These are phyloP conservation scores for Drosophila fuyamai DNA, from an alignment of 1,140 invertebrate genomes.

Conservation along the genomic window DNA sequence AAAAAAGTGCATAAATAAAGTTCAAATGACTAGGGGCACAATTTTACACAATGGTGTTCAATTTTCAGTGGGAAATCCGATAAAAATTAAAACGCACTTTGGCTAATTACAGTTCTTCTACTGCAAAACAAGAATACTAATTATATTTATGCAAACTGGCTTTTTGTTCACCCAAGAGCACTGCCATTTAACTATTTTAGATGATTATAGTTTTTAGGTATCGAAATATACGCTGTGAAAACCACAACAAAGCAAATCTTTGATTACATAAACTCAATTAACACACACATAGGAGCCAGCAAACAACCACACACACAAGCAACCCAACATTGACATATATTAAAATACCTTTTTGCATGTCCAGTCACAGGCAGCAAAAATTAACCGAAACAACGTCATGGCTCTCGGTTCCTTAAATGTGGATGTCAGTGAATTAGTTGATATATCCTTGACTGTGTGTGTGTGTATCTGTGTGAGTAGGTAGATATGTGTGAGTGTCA, in stretches of 20 bases:
- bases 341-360: constrained; percentile 48
- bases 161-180: not conserved
- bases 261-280: constrained; percentile 49
- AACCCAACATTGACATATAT: constrained; percentile 34
- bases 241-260: constrained; percentile 47
- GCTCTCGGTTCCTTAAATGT: constrained; percentile 19
- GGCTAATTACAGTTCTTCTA: too few species aligned
- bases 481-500: constrained; percentile 11
- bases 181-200: not conserved
- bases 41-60: not conserved
- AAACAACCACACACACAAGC: not conserved
- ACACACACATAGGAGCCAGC: constrained; percentile 26
- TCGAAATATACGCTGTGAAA: constrained; percentile 35
- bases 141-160: constrained; percentile 1
- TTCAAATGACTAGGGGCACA: too few species aligned
- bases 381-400: constrained; percentile 17
- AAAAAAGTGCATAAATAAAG: not conserved
- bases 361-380: constrained; percentile 33
- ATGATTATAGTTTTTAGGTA: not conserved
- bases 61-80: not conserved
- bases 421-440: constrained; percentile 22
- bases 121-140: constrained; percentile 6
- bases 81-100: too few species aligned
- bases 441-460: not conserved
- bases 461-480: not conserved